Evolutionary conservation across 2,113 vertebrate species (phyloP), one percentile per base, ranked within the genome.

Genomic region (Chinchilla lanigera): DNA sequence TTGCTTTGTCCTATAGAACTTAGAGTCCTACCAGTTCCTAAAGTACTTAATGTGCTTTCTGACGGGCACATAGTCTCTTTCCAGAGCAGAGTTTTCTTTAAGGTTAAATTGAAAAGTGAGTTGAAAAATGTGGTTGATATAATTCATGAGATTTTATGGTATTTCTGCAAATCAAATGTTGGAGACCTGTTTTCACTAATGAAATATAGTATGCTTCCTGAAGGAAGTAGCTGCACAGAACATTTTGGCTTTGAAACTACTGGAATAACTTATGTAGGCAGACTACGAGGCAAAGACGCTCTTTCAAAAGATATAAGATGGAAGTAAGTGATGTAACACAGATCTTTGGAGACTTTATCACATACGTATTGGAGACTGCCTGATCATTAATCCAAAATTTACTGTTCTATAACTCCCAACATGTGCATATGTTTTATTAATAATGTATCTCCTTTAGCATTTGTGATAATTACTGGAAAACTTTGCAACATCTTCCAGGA

Each of bases 391-490:
- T 90, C 81, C 90, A 94, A 81, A 82, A 50, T 56, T 94, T 47
- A 47, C 28, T 77, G 8, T 71, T 97, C 87, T 78, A 38, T 95
- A 92, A 54, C 81, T 61, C 67, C 97, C 87, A 71, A 52, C 35
- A 41, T 73, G 33, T 89, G 83, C 89, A 83, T 69, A 63, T 54
- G 54, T 50, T 86, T 84, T 88, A 94, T 98, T 98, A 98, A 98
- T 97, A 97, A 97, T 97, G 86, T 92, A 97, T 77, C 96, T 97
- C 92, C 92, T 96, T 98, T 96, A 96, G 90, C 95, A 96, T 52
- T 78, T 95, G 86, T 83, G 84, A 92, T 52, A 87, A 96, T 97
- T 90, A 83, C 78, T 96, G 82, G 80, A 61, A 97, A 98, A 97
- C 77, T 30, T 71, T 67, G 61, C 90, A 95, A 84, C 88, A 56